A percentile compares a stretch with the other conserved stretches of the same genome.
These are phyloP conservation scores for Tachycineta bicolor DNA, from an alignment of 2,113 vertebrate genomes.

Conservation along the genomic window DNA sequence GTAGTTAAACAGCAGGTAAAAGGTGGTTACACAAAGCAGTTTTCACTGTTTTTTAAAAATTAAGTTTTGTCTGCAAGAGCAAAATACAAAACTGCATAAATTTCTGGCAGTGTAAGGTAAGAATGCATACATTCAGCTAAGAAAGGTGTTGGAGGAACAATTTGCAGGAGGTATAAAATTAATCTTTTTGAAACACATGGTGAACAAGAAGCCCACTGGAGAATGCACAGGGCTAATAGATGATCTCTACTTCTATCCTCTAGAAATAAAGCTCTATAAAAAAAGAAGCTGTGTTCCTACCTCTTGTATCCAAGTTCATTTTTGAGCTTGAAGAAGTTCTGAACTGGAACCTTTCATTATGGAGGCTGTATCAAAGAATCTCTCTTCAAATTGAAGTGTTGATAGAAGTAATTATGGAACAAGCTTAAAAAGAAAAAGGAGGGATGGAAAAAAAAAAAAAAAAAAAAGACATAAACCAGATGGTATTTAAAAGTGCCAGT, in stretches of 20 bases:
- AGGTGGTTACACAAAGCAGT: background rate
- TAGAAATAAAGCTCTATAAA: background rate
- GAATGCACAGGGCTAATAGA: background rate
- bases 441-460: background rate
- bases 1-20: background rate
- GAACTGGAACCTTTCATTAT: background rate
- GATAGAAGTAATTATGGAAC: background rate
- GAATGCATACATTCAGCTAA: background rate
- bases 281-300: background rate
- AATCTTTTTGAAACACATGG: background rate
- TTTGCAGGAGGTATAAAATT: background rate
- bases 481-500: background rate
- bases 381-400: background rate
- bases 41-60: background rate
- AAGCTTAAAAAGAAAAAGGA: background rate
- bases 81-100: background rate
- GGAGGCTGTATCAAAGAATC: background rate
- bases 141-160: background rate
- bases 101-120: background rate
- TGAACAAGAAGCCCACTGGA: background rate
- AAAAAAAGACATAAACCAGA: background rate
- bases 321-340: background rate
- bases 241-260: background rate
- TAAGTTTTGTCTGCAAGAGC: background rate
- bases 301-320: background rate